phyloP scores from a whole-genome alignment of 2,113 vertebrate species.

The Cathartes aura region DNA sequence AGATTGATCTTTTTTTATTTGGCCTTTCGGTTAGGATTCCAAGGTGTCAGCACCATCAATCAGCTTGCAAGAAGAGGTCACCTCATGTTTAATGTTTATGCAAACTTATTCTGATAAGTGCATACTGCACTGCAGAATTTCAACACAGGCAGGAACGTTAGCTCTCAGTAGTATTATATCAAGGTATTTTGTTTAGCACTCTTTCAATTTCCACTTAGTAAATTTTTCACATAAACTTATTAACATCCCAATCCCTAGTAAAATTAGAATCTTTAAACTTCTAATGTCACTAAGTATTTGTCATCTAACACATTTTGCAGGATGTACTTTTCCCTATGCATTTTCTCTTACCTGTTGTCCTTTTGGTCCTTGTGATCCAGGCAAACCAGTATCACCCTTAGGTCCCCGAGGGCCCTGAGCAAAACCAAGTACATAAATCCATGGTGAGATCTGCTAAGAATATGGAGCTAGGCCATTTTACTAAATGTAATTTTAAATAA shows the following conservation, averaged over 20 bases:
- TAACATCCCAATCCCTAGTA: not conserved
- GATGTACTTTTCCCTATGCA: not conserved
- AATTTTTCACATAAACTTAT: not conserved
- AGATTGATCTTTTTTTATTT: fast-evolving
- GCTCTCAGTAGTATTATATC: not conserved
- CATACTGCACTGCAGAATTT: not conserved
- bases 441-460: not conserved
- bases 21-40: not conserved
- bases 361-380: conserved; percentile 80
- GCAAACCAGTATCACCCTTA: conserved; percentile 85
- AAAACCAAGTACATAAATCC: not conserved
- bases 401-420: conserved; percentile 85
- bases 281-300: not conserved
- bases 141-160: not conserved
- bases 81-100: not conserved
- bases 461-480: not conserved
- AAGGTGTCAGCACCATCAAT: not conserved
- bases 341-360: conserved; percentile 72
- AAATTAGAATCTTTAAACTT: not conserved
- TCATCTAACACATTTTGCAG: not conserved
- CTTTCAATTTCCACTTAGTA: not conserved
- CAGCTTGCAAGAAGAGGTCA: not conserved
- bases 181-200: not conserved
- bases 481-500: not conserved
- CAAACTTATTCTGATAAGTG: not conserved